phyloP scores from a whole-genome alignment of 2,113 vertebrate species.

The Notarius quadriscutis region DNA sequence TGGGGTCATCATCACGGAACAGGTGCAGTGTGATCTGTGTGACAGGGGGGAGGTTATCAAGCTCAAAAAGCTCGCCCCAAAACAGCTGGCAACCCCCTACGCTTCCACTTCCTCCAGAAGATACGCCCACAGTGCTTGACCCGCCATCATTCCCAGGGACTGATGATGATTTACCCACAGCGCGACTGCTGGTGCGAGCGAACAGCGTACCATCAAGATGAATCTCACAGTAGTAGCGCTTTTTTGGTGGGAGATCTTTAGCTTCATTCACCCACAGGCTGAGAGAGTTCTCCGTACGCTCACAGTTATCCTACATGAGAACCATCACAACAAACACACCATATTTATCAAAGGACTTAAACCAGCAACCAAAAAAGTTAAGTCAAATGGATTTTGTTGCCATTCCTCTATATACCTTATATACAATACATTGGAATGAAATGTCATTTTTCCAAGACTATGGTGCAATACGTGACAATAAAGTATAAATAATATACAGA shows the following conservation, averaged over 20 bases:
- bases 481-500: background rate
- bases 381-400: background rate
- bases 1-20: slow-evolving; percentile 77
- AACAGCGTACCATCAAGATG: slow-evolving; percentile 84
- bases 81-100: slow-evolving; percentile 71
- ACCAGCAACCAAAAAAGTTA: background rate
- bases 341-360: background rate
- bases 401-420: background rate
- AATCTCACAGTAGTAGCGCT: slow-evolving; percentile 82
- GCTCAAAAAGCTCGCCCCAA: slow-evolving; percentile 87
- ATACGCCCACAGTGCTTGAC: slow-evolving; percentile 49
- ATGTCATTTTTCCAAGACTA: background rate
- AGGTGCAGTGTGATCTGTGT: slow-evolving; percentile 80
- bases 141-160: slow-evolving; percentile 66
- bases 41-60: slow-evolving; percentile 81
- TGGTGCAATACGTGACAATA: background rate
- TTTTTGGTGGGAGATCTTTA: slow-evolving; percentile 79
- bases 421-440: background rate
- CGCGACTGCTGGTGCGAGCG: slow-evolving; percentile 80
- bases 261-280: slow-evolving; percentile 91
- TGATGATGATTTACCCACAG: slow-evolving; percentile 64
- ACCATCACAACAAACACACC: background rate
- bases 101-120: slow-evolving; percentile 53
- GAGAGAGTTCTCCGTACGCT: slow-evolving; percentile 83
- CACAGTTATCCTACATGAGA: slow-evolving; percentile 79